Evolutionary conservation across 2,888 invertebrate genomes (phyloP).

Genomic region (Mesochorus sp.): DNA sequence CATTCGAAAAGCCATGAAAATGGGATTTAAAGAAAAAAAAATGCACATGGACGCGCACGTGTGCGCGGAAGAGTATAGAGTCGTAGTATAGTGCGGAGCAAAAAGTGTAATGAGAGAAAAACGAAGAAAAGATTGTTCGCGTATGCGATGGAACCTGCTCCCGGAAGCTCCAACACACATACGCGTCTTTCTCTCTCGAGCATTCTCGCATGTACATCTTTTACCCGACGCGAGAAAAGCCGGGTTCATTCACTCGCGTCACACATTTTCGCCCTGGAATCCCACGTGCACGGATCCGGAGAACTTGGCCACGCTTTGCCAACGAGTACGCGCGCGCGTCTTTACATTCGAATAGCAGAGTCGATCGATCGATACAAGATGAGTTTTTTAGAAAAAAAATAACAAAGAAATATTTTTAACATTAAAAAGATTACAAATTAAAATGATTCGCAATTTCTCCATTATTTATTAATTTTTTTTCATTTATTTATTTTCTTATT

Average conservation of each 20-base stretch:
- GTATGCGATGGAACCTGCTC: conserved; percentile 29
- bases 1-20: background rate
- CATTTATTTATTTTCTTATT: no score
- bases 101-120: conserved; percentile 33
- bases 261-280: conserved; percentile 69
- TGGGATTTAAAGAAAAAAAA: background rate
- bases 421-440: no score
- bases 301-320: conserved; percentile 48
- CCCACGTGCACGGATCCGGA: conserved; percentile 63
- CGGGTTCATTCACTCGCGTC: conserved; percentile 66
- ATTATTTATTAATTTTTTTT: no score
- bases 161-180: conserved; percentile 44
- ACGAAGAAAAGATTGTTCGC: background rate
- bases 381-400: background rate
- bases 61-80: no score
- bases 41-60: conserved; percentile 22
- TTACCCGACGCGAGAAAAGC: conserved; percentile 28
- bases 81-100: conserved; percentile 38
- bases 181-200: conserved; percentile 31
- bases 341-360: background rate
- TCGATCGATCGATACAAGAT: background rate
- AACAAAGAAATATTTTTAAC: no score
- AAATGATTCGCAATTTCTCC: no score
- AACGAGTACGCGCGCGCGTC: conserved; percentile 20
- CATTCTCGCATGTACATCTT: conserved; percentile 20